Evolutionary conservation across 2,888 invertebrate genomes (phyloP).

Genomic region (Mythimna pallens): DNA sequence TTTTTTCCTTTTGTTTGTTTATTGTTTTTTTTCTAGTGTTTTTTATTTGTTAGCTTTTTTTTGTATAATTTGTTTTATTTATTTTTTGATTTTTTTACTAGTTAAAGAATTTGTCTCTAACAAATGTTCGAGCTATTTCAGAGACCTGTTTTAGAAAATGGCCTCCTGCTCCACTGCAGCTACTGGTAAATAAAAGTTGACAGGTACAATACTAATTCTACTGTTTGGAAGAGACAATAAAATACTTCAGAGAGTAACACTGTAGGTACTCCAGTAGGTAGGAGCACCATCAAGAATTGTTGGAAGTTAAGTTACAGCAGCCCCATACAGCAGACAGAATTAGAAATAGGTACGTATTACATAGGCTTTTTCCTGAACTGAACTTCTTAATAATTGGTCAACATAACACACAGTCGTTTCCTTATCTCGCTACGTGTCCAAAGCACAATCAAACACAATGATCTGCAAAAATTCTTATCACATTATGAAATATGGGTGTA

Average conservation of each 20-base stretch:
- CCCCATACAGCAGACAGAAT: neutral
- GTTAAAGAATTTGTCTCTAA: neutral
- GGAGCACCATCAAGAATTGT: too few relatives aligned
- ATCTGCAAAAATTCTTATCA: conserved; percentile 31
- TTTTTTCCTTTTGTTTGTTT: too few relatives aligned
- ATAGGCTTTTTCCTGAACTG: neutral
- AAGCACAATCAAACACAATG: conserved; percentile 41
- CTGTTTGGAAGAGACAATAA: neutral
- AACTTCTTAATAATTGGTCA: neutral
- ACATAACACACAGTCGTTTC: neutral
- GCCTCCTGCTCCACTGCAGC: too few relatives aligned
- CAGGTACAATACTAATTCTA: neutral
- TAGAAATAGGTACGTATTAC: too few relatives aligned
- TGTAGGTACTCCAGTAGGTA: too few relatives aligned
- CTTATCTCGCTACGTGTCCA: conserved; percentile 21
- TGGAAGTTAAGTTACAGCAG: neutral
- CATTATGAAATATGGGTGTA: conserved; percentile 29
- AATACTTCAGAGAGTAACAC: neutral
- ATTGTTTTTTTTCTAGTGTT: too few relatives aligned
- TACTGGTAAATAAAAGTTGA: neutral
- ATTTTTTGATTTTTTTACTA: neutral
- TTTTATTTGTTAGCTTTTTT: too few relatives aligned
- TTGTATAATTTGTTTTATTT: too few relatives aligned
- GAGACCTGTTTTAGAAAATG: neutral
- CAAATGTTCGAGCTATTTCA: neutral